phyloP scores from a whole-genome alignment of 2,888 invertebrate species.

The Nymphalis polychloros region DNA sequence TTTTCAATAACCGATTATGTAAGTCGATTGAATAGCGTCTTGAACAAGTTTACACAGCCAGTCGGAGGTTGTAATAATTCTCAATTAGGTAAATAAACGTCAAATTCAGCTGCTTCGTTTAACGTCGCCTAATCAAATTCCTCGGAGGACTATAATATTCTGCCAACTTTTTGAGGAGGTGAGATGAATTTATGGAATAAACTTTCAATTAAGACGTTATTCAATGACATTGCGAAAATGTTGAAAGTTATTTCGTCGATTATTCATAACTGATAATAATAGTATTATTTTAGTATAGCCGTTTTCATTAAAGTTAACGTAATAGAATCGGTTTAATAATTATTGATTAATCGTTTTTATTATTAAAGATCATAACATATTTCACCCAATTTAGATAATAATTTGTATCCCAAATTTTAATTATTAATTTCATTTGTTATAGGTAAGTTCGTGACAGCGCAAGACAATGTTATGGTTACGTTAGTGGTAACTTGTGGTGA shows the following conservation, averaged over 20 bases:
- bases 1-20: conserved; percentile 2
- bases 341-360: too few species aligned
- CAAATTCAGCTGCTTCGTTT: conserved; percentile 17
- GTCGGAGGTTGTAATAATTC: conserved; percentile 14
- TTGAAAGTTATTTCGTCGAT: background rate
- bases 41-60: conserved; percentile 13
- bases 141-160: conserved; percentile 6
- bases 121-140: conserved; percentile 6
- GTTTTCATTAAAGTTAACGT: too few species aligned
- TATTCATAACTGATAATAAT: background rate
- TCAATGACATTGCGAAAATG: background rate
- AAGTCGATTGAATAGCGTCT: background rate
- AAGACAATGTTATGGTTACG: too few species aligned
- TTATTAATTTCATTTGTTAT: conserved; percentile 8
- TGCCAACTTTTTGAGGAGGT: conserved; percentile 2
- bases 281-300: too few species aligned
- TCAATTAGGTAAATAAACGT: conserved; percentile 22
- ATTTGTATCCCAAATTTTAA: background rate
- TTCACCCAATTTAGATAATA: background rate
- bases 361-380: too few species aligned
- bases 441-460: conserved; percentile 13
- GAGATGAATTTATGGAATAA: background rate
- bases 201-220: background rate
- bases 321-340: too few species aligned
- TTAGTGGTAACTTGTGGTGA: too few species aligned